Percentiles rank a stretch among this genome's conserved stretches.
These are phyloP conservation scores for Probosciger aterrimus DNA, from an alignment of 2,113 vertebrate species.

Conservation along the genomic window DNA sequence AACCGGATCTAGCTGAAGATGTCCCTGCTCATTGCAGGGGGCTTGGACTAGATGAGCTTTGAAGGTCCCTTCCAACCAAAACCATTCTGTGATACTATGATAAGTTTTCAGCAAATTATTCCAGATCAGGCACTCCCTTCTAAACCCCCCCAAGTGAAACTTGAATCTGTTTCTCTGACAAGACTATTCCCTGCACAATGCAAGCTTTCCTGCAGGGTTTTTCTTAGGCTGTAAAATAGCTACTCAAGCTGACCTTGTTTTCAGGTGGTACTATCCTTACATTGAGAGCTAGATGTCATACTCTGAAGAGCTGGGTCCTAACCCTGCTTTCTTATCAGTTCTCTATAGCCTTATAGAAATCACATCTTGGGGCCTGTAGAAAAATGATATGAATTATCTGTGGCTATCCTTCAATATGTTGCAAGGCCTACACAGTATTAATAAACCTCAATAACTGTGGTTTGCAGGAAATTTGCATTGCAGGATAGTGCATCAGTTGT, in stretches of 20 bases:
- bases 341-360: neutral
- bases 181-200: neutral
- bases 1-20: neutral
- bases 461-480: neutral
- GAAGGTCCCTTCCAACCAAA: neutral
- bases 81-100: neutral
- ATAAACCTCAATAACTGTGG: neutral
- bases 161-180: neutral
- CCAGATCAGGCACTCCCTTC: neutral
- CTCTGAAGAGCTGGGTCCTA: neutral
- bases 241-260: neutral
- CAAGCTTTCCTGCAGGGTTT: neutral
- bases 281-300: neutral
- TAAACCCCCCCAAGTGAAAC: neutral
- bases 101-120: neutral
- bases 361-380: neutral
- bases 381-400: neutral
- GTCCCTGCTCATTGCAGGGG: neutral
- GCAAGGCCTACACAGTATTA: neutral
- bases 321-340: neutral
- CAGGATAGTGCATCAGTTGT: neutral
- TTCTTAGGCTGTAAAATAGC: neutral
- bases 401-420: neutral
- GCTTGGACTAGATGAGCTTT: neutral
- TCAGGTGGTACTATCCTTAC: neutral